Evolutionary conservation across 2,113 vertebrate species (phyloP).

Genomic region (Physeter macrocephalus): DNA sequence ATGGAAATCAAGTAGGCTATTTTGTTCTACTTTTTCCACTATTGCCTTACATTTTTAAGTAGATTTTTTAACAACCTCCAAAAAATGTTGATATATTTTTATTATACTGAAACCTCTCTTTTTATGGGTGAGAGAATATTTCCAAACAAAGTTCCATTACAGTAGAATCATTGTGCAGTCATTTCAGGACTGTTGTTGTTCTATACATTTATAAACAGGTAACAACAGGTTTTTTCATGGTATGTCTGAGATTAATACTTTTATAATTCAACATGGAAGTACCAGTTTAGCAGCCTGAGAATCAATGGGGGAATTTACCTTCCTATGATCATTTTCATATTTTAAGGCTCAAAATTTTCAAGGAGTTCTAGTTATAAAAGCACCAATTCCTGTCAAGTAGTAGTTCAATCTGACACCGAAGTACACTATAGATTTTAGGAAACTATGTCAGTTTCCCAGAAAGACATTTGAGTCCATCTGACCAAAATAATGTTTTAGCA

Average conservation of each 20-base stretch:
- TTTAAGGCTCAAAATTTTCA: not conserved
- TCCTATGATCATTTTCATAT: constrained; percentile 14
- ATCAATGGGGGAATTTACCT: not conserved
- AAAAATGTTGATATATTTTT: not conserved
- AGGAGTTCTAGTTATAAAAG: constrained; percentile 4
- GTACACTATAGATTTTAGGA: not conserved
- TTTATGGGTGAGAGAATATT: not conserved
- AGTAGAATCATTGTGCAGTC: not conserved
- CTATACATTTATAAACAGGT: not conserved
- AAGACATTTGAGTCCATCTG: not conserved
- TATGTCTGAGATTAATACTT: not conserved
- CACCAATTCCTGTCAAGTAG: not conserved
- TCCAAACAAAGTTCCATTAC: not conserved
- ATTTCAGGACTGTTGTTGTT: not conserved
- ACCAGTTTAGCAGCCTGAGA: not conserved
- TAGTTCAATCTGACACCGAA: not conserved
- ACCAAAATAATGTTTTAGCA: not conserved
- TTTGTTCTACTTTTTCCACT: not conserved
- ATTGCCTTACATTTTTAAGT: not conserved
- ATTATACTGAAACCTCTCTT: not conserved
- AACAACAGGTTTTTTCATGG: not conserved
- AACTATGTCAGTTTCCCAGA: not conserved
- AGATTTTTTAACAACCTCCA: not conserved
- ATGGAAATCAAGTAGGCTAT: constrained; percentile 34
- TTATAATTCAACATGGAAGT: not conserved